These are phyloP conservation scores for Cheilosia vulpina DNA, from an alignment of 2,888 invertebrate species.

Conservation along the genomic window DNA sequence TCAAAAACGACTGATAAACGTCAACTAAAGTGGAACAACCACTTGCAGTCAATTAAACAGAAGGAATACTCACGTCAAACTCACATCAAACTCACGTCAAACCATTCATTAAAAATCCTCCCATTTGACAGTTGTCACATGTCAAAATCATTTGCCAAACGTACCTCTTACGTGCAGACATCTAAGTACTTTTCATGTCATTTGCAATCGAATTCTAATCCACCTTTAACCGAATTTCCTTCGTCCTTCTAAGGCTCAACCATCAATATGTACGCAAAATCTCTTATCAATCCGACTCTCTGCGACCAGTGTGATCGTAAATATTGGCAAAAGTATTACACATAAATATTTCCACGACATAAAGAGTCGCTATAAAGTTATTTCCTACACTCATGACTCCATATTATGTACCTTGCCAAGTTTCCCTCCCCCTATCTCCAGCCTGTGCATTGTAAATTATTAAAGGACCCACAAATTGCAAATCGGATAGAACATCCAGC, in stretches of 20 bases:
- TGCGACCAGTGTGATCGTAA: not conserved
- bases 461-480: slow-evolving; percentile 67
- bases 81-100: too few species aligned
- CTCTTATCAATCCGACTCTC: too few species aligned
- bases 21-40: not conserved
- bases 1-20: not conserved
- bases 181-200: not conserved
- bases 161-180: not conserved
- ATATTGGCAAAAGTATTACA: slow-evolving; percentile 12
- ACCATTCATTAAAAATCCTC: too few species aligned
- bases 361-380: not conserved
- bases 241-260: not conserved
- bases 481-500: slow-evolving; percentile 28
- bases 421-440: slow-evolving; percentile 16
- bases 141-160: slow-evolving; percentile 10
- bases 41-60: not conserved
- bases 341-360: slow-evolving; percentile 8
- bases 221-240: slow-evolving; percentile 18
- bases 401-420: not conserved
- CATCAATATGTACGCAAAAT: not conserved
- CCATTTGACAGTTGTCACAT: slow-evolving; percentile 44
- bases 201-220: not conserved
- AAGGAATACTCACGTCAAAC: not conserved
- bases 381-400: not conserved
- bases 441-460: slow-evolving; percentile 62